Percentiles rank a stretch among this genome's conserved stretches.
Conservation (phyloP, 2,888 invertebrate genomes). For the Orchesellides sinensis region DNA sequence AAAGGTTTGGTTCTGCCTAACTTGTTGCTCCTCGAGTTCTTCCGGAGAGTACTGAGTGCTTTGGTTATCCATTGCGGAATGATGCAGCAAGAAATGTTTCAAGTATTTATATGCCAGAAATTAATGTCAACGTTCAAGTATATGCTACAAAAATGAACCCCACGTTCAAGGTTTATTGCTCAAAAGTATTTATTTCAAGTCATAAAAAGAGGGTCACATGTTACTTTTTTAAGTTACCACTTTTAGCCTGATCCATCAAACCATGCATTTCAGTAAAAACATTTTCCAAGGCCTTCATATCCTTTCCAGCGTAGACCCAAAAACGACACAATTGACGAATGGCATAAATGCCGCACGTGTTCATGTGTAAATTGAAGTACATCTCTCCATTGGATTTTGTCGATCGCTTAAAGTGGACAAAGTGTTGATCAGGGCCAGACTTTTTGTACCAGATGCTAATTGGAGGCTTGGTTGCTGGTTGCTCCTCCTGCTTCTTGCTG, state of each 20-base stretch:
- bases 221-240: too few species aligned
- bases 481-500: background rate
- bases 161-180: too few species aligned
- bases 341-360: background rate
- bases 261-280: too few species aligned
- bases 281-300: background rate
- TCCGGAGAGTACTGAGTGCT: background rate
- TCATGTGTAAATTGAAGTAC: background rate
- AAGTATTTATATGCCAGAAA: too few species aligned
- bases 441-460: background rate
- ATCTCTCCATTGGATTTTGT: background rate
- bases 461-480: background rate
- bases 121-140: too few species aligned
- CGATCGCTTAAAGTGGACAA: background rate
- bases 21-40: background rate
- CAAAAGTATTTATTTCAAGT: too few species aligned
- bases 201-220: too few species aligned
- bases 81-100: too few species aligned
- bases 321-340: background rate
- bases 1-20: background rate
- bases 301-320: background rate
- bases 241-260: background rate
- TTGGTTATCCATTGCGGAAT: background rate
- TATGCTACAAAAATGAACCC: too few species aligned
- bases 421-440: background rate